Conservation (phyloP, 1,140 invertebrate species). For the Hycleus cichorii region DNA sequence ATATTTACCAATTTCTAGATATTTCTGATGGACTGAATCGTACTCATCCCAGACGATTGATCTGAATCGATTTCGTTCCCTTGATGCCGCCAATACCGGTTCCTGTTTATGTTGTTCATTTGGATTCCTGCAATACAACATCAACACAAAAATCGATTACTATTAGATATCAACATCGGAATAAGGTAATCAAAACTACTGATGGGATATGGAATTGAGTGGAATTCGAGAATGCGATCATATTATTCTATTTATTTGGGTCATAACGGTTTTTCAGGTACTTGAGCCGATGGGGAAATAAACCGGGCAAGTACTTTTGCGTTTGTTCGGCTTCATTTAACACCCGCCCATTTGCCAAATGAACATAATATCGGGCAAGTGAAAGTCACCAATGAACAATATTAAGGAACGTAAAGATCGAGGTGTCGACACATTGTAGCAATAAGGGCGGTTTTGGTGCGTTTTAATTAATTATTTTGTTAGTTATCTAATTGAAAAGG, state of each 20-base stretch:
- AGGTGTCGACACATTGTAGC: background rate
- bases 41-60: conserved; percentile 84
- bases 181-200: too few relatives aligned
- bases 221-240: too few relatives aligned
- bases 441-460: background rate
- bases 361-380: background rate
- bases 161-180: too few relatives aligned
- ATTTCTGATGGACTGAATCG: conserved; percentile 83
- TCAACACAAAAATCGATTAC: background rate
- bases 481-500: background rate
- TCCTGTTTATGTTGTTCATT: conserved; percentile 75
- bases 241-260: too few relatives aligned
- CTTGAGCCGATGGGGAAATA: too few relatives aligned
- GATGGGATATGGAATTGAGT: too few relatives aligned
- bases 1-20: conserved; percentile 81
- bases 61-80: conserved; percentile 75
- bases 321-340: conserved; percentile 8
- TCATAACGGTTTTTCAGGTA: too few relatives aligned
- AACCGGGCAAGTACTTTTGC: too few relatives aligned
- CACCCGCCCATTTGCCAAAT: background rate
- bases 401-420: background rate
- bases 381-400: background rate
- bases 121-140: conserved; percentile 63
- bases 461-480: conserved; percentile 7
- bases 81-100: conserved; percentile 62